Base-by-base conservation (phyloP, 2,888 invertebrate genomes). In the Diplolepis rosae region DNA sequence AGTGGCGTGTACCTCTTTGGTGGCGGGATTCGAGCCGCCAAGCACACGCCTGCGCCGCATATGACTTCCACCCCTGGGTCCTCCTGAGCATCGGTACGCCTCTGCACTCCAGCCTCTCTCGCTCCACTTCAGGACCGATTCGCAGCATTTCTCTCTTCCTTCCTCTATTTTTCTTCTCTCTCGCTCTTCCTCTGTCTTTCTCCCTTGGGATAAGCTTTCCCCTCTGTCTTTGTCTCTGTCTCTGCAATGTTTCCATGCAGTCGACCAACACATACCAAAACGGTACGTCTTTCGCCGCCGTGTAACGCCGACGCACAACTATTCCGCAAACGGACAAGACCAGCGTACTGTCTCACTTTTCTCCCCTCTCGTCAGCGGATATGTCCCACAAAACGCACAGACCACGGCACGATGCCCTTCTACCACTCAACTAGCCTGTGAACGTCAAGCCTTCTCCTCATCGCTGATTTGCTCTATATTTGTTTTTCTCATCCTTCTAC, bases 1-100 rank as follows among this genome's bases (percentile, higher is more conserved):
- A 87, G 82, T 83, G 84, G 83, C 84, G 82, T 83, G 84, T 81
- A 85, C 84, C 85, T 82, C 87, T 84, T 85, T 82, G 84, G 83
- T 83, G 85, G 85, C 83, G 84, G 84, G 84, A 83, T 84, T 83
- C 81, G 82, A 83, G 83, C 82, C 83, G 81, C 79, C 80, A 79
- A 78, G 72, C 77, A 82, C 82, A 85, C 87, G 85, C 85, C 84
- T 86, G 87, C 85, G 87, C 87, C 77, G 72, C 72, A 68, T 68
- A 32, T n/a, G 70, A 72, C 77, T 74, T 71, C 72, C 65, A 68
- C 78, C 76, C 77, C 74, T 67, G 68, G 61, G 70, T 72, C 80
- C 75, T 72, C 72, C 72, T 80, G 77, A 78, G 77, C 81, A 78
- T 78, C 77, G 75, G 70, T 77, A 77, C 80, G 74, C 78, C 80